A percentile compares a stretch with the other conserved stretches of the same genome.
Conservation (phyloP, 2,797 vertebrate species). For the Gymnocypris eckloni region DNA sequence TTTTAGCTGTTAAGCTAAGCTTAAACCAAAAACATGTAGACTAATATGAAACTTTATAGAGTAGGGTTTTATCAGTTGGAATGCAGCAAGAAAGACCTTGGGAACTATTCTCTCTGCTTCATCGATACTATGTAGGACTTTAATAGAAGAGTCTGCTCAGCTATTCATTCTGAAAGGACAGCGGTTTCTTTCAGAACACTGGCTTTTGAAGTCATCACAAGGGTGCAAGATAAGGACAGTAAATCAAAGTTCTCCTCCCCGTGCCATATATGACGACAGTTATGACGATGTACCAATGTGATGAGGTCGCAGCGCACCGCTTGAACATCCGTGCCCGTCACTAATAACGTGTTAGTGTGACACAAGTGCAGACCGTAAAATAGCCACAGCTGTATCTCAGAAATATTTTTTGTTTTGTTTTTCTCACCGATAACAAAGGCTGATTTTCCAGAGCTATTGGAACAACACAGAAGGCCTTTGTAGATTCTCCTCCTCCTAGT, state of each 20-base stretch:
- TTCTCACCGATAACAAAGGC: slow-evolving; percentile 88
- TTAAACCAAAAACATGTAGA: not conserved
- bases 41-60: not conserved
- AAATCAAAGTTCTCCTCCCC: not conserved
- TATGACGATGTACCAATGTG: not conserved
- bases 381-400: slow-evolving; percentile 90
- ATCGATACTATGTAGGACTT: not conserved
- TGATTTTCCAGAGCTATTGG: slow-evolving; percentile 86
- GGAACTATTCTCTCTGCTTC: slow-evolving; percentile 2
- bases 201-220: slow-evolving; percentile 21
- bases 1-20: not conserved
- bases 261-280: not conserved
- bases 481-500: slow-evolving; percentile 66
- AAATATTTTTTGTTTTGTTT: slow-evolving; percentile 76
- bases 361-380: slow-evolving; percentile 83
- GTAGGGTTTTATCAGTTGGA: not conserved
- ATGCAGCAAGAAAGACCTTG: slow-evolving; percentile 25
- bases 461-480: slow-evolving; percentile 91
- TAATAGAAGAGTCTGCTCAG: not conserved
- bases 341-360: slow-evolving; percentile 24
- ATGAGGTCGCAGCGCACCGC: not conserved
- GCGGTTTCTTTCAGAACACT: slow-evolving; percentile 12
- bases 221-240: slow-evolving; percentile 2
- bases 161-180: slow-evolving; percentile 45
- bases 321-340: slow-evolving; percentile 67